Base-by-base conservation (phyloP, 1,140 invertebrate species). In the Habropoda laboriosa region DNA sequence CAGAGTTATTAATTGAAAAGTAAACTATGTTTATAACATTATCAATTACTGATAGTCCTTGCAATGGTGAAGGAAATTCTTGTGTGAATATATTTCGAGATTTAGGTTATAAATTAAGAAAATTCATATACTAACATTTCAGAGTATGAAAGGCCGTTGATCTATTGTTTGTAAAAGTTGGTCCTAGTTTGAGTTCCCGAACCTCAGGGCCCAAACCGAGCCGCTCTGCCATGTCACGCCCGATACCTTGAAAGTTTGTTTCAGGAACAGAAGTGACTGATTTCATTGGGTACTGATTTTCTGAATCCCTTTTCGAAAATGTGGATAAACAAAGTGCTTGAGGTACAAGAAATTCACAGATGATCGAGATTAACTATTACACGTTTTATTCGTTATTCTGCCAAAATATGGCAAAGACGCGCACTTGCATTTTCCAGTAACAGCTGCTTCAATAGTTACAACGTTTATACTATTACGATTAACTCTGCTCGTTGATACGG, bases 141-240 rank as follows among this genome's bases (percentile, higher is more conserved):
- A 98, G 94, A 18, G 97, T 97, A 90, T 98, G 97, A 93, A 97
- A 98, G 78, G 96, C 95, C 55, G 94, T 94, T 5, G 95, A 93
- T 91, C 95, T 96, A 68, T 95, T 95, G 86, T 95, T 95, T 2
- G 94, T 95, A 91, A 98, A 98, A 88, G 96, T 97, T 70, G 96
- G 94, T 32, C 97, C 97, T 66, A 98, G 93, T 92, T 97, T 97
- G 40, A 98, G 93, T 93, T 97, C 96, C 78, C 96, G 94, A 64
- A 96, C 95, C 92, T 96, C 96, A 88, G 95, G 94, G 61, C 96
- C 96, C 71, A 97, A 93, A 87, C 96, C 95, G 77, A 96, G 93
- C 93, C 95, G 96, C 86, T 96, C 96, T 80, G 96, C 95, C 95
- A 96, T 96, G 64, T 92, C 87, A 63, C 81, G 75, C 18, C 80